Evolutionary conservation across 2,797 vertebrate genomes (phyloP).

Genomic region (Sebastes trivittatus): DNA sequence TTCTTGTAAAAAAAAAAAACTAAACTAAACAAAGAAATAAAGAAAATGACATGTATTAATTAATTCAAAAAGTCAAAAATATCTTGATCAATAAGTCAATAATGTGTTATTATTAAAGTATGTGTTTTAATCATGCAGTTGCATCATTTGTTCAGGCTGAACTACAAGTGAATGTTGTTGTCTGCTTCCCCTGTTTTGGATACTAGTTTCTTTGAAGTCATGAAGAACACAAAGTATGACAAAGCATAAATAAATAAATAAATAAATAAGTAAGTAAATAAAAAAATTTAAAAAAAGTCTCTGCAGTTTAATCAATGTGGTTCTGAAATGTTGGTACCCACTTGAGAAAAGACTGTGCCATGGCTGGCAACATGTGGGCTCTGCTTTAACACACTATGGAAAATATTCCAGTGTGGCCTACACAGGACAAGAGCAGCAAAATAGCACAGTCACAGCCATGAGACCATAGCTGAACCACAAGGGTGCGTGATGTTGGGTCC

Average conservation of each 20-base stretch:
- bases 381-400: constrained; percentile 33
- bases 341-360: not conserved
- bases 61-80: not conserved
- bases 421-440: constrained; percentile 17
- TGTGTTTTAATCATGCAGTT: not conserved
- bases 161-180: not conserved
- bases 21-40: not conserved
- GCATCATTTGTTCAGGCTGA: not conserved
- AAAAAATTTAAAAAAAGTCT: not conserved
- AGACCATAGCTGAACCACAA: constrained; percentile 73
- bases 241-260: not conserved
- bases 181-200: not conserved
- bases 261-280: not conserved
- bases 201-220: not conserved
- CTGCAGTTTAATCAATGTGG: not conserved
- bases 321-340: not conserved
- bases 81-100: not conserved
- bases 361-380: constrained; percentile 22
- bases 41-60: not conserved
- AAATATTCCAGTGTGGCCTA: constrained; percentile 37
- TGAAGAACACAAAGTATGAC: not conserved
- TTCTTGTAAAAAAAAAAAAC: not conserved
- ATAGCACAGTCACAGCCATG: constrained; percentile 1
- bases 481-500: constrained; percentile 76
- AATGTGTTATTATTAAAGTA: not conserved